Evolutionary conservation across 2,888 invertebrate genomes (phyloP), one percentile per base, ranked within the genome.

Genomic region (Chrysotoxum bicinctum): DNA sequence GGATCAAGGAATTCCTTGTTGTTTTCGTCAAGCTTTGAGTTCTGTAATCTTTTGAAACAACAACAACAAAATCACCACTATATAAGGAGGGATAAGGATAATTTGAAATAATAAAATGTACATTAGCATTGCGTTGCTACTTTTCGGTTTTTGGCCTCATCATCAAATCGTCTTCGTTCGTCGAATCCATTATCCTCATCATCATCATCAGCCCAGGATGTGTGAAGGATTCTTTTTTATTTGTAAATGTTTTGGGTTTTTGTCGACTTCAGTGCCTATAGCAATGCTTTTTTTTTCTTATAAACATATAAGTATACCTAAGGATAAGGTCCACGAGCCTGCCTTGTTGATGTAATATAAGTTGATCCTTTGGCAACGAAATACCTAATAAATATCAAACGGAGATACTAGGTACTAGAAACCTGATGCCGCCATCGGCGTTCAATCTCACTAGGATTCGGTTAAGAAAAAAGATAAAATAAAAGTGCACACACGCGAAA

Each of bases 101-200:
- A 80, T 84, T 84, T 80, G 84, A 84, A 80, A 76, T 80, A 84
- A 84, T 84, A 76, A 84, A 84, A 84, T 75, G 75, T 40, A 80
- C 80, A 80, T 84, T 84, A 84, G 80, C 75, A 72, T 80, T 68
- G 75, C 70, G 58, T 72, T 70, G 66, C 45, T 66, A 70, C 69
- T 70, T 84, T 45, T 45, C 32, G 43, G 64, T 45, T 62, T 62
- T 66, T 66, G 23, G 48, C 50, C 50, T 30, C 66, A 48, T 66
- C 66, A 50, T 48, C 66, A 21, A 21, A 45, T 45, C 45, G 48
- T 48, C 45, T 48, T 66, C 14, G 32, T 30, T 66, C 66, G 12
- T 48, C 35, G 12, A 66, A 66, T 50, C 23, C 48, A 66, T 66
- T 66, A 66, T 66, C 48, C 35, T 64, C 48, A 32, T 60, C 58